Percentiles rank a stretch among this genome's conserved stretches.
Conservation (phyloP, 1,140 invertebrate species). For the Melipona quadrifasciata region DNA sequence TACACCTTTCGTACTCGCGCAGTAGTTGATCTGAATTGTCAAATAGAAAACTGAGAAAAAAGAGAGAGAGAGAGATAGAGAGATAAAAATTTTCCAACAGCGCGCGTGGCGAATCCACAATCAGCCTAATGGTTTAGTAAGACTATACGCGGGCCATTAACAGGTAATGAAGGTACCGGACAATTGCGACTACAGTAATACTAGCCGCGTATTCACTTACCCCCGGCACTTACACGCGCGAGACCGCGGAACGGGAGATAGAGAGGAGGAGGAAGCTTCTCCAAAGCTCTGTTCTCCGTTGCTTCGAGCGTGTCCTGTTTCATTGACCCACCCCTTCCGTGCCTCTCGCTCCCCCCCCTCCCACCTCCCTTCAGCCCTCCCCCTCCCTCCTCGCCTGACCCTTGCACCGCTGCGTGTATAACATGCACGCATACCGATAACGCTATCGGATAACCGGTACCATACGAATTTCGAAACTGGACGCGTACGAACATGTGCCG, state of each 20-base stretch:
- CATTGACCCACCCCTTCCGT: constrained; percentile 26
- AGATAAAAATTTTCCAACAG: neutral
- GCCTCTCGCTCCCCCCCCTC: too few species aligned
- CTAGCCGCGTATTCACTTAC: constrained; percentile 43
- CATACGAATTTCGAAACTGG: constrained; percentile 41
- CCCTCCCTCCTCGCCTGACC: neutral
- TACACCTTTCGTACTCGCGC: too few species aligned
- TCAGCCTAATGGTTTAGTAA: constrained; percentile 27
- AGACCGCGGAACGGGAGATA: constrained; percentile 17
- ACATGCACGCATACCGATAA: constrained; percentile 38
- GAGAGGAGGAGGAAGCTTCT: constrained; percentile 7
- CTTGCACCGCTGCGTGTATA: constrained; percentile 5
- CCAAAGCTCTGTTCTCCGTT: constrained; percentile 38
- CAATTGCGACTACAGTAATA: constrained; percentile 24
- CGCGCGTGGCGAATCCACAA: neutral
- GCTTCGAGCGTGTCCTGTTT: constrained; percentile 37
- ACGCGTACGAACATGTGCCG: constrained; percentile 20
- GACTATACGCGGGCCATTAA: constrained; percentile 35
- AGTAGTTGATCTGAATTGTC: too few species aligned
- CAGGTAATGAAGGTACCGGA: constrained; percentile 39
- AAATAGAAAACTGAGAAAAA: neutral
- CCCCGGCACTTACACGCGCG: neutral
- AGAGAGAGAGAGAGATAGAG: neutral
- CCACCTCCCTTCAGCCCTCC: too few species aligned
- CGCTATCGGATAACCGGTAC: constrained; percentile 32